A percentile compares a stretch with the other conserved stretches of the same genome.
These are phyloP conservation scores for Chirona hameri DNA, from an alignment of 2,888 invertebrate genomes.

Conservation along the genomic window DNA sequence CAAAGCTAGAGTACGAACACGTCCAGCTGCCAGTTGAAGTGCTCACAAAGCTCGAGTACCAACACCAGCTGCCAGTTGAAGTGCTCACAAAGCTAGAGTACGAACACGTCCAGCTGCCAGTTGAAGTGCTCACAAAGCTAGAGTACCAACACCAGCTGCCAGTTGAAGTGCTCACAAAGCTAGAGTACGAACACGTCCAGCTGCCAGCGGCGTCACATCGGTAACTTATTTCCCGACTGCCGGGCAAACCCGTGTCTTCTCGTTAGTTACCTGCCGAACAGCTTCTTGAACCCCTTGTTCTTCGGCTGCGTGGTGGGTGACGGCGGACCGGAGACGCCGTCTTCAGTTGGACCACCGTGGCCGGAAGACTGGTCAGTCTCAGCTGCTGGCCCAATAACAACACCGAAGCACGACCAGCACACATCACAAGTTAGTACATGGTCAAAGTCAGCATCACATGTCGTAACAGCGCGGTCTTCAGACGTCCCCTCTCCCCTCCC, in stretches of 20 bases:
- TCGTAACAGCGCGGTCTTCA: no score
- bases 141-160: no score
- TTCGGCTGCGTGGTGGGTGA: conserved; percentile 52
- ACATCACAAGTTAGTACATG: neutral
- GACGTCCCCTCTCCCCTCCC: no score
- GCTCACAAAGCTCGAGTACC: no score
- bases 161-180: no score
- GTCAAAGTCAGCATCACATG: no score
- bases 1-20: no score
- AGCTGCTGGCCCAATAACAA: neutral
- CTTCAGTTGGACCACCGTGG: neutral
- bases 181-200: no score
- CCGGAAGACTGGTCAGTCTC: neutral
- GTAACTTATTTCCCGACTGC: no score
- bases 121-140: no score
- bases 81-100: no score
- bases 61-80: neutral
- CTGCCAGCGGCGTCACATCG: no score
- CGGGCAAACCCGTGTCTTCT: neutral
- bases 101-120: neutral
- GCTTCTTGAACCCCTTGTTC: conserved; percentile 61
- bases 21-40: neutral
- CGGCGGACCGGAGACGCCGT: neutral
- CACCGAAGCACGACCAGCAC: neutral
- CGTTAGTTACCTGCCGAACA: conserved; percentile 56